Evolutionary conservation across 1,140 invertebrate species (phyloP), one percentile per base, ranked within the genome.

Genomic region (Bombus polaris): DNA sequence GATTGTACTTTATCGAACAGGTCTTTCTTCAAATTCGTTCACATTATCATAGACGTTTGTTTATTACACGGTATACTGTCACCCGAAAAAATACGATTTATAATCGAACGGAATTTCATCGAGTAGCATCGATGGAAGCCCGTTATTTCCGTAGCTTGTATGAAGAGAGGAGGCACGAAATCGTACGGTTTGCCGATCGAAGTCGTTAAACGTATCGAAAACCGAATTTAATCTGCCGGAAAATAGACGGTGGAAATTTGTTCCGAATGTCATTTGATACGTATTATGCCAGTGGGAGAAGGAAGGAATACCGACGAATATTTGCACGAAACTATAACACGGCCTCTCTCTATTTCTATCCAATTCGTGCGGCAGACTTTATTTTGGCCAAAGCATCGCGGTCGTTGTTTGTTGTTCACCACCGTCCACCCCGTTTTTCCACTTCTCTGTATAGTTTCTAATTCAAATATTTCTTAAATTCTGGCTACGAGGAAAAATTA

Each of bases 341-440:
- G 53, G 25, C 59, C 75, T 15, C 53, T 57, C 83, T 47, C 83
- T 73, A 65, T 79, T 72, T 68, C 77, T 79, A 72, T 71, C 42
- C 77, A 85, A 85, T 85, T 85, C 78, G 77, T 57, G 77, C 35
- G 53, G 83, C 83, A 85, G 77, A 80, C 83, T 85, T 80, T 80
- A 80, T 85, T 85, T 85, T 85, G 83, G 83, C 68, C 76, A 65
- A 85, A 80, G 77, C 77, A 44, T 79, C 76, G 44, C 76, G 83
- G 79, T 84, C 77, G 76, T 57, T 71, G 83, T 62, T 84, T 68
- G 82, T 39, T 85, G 83, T 65, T 66, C 71, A 35, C 57, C 44
- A 57, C 57, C 70, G 44, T 53, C 6, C 25, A 13, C 25, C 12
- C 28, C n/a, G 6, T 9, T n/a, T 47, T 10, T n/a, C 42, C 5